Conservation (phyloP, 2,797 vertebrate genomes). For the Ficedula albicollis region DNA sequence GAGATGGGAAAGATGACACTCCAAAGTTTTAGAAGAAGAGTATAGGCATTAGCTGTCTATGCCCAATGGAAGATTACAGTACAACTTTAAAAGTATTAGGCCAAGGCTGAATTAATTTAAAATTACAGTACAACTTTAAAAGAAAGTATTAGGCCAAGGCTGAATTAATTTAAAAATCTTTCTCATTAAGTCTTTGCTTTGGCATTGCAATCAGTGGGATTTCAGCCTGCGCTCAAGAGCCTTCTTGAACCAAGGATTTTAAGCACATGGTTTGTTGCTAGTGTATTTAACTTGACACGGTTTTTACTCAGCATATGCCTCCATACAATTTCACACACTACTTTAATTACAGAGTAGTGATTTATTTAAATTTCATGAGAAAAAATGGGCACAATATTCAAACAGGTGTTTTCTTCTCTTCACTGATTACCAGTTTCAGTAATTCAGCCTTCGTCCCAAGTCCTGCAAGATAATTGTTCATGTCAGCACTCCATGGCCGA, state of each 20-base stretch:
- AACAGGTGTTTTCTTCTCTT: conserved; percentile 45
- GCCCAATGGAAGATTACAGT: background rate
- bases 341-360: conserved; percentile 55
- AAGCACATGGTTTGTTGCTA: conserved; percentile 19
- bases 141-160: background rate
- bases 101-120: background rate
- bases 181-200: background rate
- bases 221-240: background rate
- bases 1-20: fast-evolving
- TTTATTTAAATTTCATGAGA: conserved; percentile 63
- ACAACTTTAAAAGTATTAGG: background rate
- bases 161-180: conserved; percentile 11
- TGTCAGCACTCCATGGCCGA: background rate
- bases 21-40: background rate
- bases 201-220: background rate
- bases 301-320: conserved; percentile 40
- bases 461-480: conserved; percentile 23
- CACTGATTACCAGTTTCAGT: conserved; percentile 56
- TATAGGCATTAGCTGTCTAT: no score
- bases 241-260: conserved; percentile 15
- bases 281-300: conserved; percentile 47
- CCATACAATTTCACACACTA: background rate
- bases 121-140: background rate
- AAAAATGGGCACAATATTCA: conserved; percentile 5
- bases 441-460: conserved; percentile 20